These are phyloP conservation scores for Emys orbicularis DNA, from an alignment of 2,797 vertebrate genomes.

Conservation along the genomic window DNA sequence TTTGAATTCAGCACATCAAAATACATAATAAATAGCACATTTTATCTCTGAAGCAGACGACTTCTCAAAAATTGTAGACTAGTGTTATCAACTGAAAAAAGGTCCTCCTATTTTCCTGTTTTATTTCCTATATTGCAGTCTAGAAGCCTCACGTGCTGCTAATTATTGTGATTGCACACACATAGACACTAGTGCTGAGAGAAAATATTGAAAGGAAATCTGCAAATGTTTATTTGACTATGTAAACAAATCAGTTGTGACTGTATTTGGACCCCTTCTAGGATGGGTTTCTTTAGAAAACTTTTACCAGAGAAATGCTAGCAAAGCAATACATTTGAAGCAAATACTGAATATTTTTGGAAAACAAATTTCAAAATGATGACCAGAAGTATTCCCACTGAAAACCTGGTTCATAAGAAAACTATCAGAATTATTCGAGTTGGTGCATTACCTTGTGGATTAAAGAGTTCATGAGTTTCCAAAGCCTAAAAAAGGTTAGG, in stretches of 20 bases:
- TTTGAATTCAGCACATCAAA: no score
- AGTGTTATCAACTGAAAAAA: constrained; percentile 53
- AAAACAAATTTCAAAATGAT: constrained; percentile 10
- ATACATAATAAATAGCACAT: no score
- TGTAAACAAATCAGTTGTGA: constrained; percentile 10
- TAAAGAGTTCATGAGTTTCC: not conserved
- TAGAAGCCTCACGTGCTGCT: constrained; percentile 40
- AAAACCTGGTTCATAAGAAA: not conserved
- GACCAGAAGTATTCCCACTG: not conserved
- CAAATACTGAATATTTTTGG: not conserved
- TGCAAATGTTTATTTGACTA: constrained; percentile 48
- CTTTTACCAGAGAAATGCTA: not conserved
- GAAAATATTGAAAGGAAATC: constrained; percentile 38
- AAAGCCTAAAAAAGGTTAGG: not conserved
- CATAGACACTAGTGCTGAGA: constrained; percentile 24
- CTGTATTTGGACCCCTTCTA: not conserved
- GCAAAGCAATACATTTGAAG: constrained; percentile 18
- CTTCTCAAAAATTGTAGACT: no score
- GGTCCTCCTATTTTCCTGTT: constrained; percentile 51
- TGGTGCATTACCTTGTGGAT: not conserved
- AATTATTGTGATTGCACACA: constrained; percentile 43
- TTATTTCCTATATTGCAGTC: constrained; percentile 39
- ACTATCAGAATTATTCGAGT: not conserved
- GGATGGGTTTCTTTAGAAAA: constrained; percentile 12
- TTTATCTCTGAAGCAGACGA: no score